Evolutionary conservation across 2,888 invertebrate genomes (phyloP).

Genomic region (Andrena bicolor): DNA sequence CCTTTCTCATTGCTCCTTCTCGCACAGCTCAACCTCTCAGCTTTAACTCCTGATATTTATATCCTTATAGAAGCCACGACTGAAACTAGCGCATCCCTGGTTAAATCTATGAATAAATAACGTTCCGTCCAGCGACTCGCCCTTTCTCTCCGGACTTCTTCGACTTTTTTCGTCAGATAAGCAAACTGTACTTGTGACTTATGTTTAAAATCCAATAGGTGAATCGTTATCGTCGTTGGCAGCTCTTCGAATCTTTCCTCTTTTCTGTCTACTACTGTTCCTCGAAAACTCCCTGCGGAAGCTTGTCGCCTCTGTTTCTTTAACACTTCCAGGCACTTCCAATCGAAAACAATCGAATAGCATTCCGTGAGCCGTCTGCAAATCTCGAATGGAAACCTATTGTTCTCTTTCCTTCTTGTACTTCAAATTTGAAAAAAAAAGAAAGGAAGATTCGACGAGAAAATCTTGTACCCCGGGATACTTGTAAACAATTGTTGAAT

Average conservation of each 20-base stretch:
- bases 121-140: not conserved
- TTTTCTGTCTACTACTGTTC: not conserved
- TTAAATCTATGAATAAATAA: conserved; percentile 27
- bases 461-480: not conserved
- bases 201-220: conserved; percentile 29
- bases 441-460: not conserved
- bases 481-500: not conserved
- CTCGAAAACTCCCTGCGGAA: conserved; percentile 11
- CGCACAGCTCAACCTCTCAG: not conserved
- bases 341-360: conserved; percentile 12
- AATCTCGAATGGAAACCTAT: not conserved
- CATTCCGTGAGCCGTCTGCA: not conserved
- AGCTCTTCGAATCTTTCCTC: conserved; percentile 12
- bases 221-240: conserved; percentile 33
- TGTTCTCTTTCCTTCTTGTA: not conserved
- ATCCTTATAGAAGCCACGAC: conserved; percentile 11
- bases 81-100: conserved; percentile 12
- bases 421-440: not conserved
- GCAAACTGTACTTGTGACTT: conserved; percentile 4
- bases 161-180: conserved; percentile 1
- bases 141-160: not conserved
- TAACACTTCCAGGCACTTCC: conserved; percentile 13
- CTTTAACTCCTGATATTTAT: conserved; percentile 18
- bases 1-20: conserved; percentile 8
- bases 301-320: conserved; percentile 9